Percentiles rank a stretch among this genome's conserved stretches.
Conservation (phyloP, 23 tunicate species). For the Ascidia mentula region DNA sequence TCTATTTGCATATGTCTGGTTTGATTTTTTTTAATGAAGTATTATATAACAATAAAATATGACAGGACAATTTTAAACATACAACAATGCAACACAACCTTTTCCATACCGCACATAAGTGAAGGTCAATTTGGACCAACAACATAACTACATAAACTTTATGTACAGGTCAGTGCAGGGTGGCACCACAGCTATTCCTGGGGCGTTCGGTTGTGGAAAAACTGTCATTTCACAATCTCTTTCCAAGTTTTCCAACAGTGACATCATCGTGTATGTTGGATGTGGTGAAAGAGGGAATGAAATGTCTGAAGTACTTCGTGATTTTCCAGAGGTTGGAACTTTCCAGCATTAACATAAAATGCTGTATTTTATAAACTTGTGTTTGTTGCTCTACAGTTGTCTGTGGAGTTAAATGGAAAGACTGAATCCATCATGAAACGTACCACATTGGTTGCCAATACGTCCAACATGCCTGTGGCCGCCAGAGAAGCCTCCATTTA, state of each 20-base stretch:
- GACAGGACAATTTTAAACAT: too few species aligned
- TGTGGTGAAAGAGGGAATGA: slow-evolving; percentile 99
- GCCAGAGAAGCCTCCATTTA: slow-evolving; percentile 99
- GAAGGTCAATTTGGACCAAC: too few species aligned
- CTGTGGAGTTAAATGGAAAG: slow-evolving; percentile 69
- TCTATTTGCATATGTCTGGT: too few species aligned
- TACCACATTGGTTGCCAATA: slow-evolving; percentile 96
- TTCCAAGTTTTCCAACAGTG: slow-evolving; percentile 99
- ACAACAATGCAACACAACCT: too few species aligned
- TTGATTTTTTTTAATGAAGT: too few species aligned
- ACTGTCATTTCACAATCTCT: slow-evolving; percentile 99
- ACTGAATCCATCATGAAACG: slow-evolving; percentile 98
- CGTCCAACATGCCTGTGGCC: slow-evolving; percentile 99
- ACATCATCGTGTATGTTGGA: slow-evolving; percentile 95
- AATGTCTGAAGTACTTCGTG: slow-evolving; percentile 99
- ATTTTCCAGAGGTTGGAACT: slow-evolving; percentile 89
- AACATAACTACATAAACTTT: too few species aligned
- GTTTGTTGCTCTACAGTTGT: slow-evolving; percentile 34
- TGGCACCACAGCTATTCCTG: slow-evolving; percentile 98
- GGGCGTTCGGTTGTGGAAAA: slow-evolving; percentile 99
- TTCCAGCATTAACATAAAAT: background rate
- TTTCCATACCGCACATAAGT: too few species aligned
- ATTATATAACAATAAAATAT: too few species aligned
- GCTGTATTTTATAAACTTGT: background rate
- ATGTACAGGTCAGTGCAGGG: slow-evolving; percentile 88